These are phyloP conservation scores for Amazona ochrocephala DNA, from an alignment of 2,797 vertebrate genomes.

Conservation along the genomic window DNA sequence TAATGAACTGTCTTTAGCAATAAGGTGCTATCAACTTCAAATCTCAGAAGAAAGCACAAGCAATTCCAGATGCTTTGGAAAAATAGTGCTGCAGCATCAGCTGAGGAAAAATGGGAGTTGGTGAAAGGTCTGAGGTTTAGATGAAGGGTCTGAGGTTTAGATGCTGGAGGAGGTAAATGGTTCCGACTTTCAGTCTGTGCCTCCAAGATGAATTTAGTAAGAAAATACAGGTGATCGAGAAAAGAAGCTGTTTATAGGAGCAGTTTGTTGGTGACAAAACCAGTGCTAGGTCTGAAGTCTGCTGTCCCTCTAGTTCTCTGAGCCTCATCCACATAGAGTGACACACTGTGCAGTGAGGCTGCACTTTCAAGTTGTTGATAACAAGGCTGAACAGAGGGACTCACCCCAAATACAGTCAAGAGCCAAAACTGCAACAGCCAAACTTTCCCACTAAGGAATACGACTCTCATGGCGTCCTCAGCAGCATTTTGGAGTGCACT, in stretches of 20 bases:
- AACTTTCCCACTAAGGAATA: background rate
- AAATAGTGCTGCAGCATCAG: rapidly evolving
- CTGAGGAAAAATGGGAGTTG: background rate
- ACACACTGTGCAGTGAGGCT: rapidly evolving
- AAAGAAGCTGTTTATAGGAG: background rate
- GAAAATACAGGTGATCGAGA: background rate
- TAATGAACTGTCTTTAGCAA: background rate
- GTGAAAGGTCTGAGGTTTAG: background rate
- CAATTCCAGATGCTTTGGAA: background rate
- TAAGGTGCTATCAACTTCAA: background rate
- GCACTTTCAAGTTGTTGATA: background rate
- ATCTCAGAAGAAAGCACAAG: background rate
- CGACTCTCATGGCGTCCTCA: background rate
- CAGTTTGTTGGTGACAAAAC: background rate
- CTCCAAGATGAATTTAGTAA: background rate
- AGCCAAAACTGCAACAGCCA: background rate
- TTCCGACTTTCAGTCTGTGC: background rate
- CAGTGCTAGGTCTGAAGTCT: background rate
- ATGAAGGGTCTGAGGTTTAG: background rate
- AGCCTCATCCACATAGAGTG: background rate
- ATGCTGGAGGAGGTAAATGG: background rate
- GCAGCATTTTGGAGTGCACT: background rate
- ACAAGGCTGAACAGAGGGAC: background rate
- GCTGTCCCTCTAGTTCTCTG: background rate
- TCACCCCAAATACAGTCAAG: background rate